phyloP scores from a whole-genome alignment of 2,888 invertebrate genomes.

The Agonopterix subpropinquella region DNA sequence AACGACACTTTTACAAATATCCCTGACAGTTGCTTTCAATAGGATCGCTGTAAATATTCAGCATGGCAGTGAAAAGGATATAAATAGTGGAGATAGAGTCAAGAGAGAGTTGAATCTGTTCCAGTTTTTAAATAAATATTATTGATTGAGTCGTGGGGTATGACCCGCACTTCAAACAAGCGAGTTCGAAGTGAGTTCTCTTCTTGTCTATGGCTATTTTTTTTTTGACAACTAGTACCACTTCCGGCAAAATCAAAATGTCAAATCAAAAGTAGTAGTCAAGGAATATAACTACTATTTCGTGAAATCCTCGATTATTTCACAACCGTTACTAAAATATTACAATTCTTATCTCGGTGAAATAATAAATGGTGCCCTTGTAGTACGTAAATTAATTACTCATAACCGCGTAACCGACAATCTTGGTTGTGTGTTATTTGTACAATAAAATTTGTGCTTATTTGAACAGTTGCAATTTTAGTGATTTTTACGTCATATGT shows the following conservation, averaged over 20 bases:
- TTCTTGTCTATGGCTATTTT: background rate
- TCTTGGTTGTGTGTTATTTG: background rate
- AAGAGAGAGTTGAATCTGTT: too few species aligned
- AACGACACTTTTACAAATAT: too few species aligned
- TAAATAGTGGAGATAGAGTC: too few species aligned
- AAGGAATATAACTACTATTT: too few species aligned
- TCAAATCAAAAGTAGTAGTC: constrained; percentile 13
- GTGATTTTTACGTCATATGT: constrained; percentile 54
- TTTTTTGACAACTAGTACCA: background rate
- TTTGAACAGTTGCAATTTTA: constrained; percentile 52
- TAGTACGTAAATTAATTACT: background rate
- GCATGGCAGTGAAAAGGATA: too few species aligned
- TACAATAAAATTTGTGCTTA: constrained; percentile 14
- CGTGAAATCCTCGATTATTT: constrained; percentile 11
- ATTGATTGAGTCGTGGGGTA: too few species aligned
- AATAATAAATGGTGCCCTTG: background rate
- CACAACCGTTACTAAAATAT: constrained; percentile 10
- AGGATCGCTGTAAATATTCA: too few species aligned
- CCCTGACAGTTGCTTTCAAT: too few species aligned
- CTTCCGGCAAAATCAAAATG: constrained; percentile 8
- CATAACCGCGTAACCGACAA: background rate
- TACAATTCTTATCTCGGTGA: constrained; percentile 6
- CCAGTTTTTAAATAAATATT: too few species aligned
- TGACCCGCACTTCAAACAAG: background rate
- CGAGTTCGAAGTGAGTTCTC: background rate